Evolutionary conservation across 2,797 vertebrate species (phyloP).

Genomic region (Harpagifer antarcticus): DNA sequence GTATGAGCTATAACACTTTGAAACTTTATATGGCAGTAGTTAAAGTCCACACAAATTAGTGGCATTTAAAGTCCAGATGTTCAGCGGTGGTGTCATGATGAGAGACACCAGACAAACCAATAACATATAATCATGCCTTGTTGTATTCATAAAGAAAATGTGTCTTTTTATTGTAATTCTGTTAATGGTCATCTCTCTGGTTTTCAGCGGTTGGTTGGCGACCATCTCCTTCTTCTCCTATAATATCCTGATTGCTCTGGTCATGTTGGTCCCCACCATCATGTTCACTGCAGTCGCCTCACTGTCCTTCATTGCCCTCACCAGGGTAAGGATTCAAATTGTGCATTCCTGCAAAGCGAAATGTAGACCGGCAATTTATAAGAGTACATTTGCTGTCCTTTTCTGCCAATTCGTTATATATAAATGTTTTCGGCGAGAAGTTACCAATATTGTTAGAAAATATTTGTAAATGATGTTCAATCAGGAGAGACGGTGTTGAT

Average conservation of each 20-base stretch:
- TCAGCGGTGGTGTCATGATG: slow-evolving; percentile 23
- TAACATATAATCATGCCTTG: slow-evolving; percentile 19
- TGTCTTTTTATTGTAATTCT: neutral
- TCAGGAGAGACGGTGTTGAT: too few relatives aligned
- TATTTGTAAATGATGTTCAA: neutral
- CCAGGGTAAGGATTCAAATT: slow-evolving; percentile 85
- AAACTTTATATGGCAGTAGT: slow-evolving; percentile 45
- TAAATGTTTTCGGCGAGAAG: too few relatives aligned
- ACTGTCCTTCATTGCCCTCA: slow-evolving; percentile 94
- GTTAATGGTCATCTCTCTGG: slow-evolving; percentile 35
- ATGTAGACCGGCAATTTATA: neutral
- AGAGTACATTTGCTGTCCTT: neutral
- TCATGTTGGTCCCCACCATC: slow-evolving; percentile 95
- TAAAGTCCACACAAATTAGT: slow-evolving; percentile 48
- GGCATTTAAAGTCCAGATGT: slow-evolving; percentile 67
- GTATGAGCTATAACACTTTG: slow-evolving; percentile 55
- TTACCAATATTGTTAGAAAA: too few relatives aligned
- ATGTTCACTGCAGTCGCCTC: slow-evolving; percentile 94
- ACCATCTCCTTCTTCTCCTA: slow-evolving; percentile 95
- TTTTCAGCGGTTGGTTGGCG: slow-evolving; percentile 93
- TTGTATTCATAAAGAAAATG: slow-evolving; percentile 13
- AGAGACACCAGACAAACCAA: slow-evolving; percentile 15
- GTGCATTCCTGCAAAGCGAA: neutral
- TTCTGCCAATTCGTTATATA: neutral
- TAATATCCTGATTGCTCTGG: slow-evolving; percentile 90